A percentile compares a stretch with the other conserved stretches of the same genome.
These are phyloP conservation scores for Solenodon paradoxus DNA, from an alignment of 2,113 vertebrate genomes.

Conservation along the genomic window DNA sequence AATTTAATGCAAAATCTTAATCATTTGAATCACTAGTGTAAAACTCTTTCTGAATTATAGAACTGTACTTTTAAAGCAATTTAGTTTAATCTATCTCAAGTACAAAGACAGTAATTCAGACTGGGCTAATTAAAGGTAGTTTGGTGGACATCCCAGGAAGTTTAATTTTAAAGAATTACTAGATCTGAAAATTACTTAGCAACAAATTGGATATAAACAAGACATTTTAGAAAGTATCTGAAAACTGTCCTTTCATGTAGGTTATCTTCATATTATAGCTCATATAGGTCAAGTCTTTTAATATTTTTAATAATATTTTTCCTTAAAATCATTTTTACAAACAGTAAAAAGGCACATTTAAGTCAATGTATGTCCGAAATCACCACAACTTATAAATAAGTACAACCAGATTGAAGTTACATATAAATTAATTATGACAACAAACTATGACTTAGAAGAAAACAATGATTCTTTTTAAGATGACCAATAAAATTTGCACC, in stretches of 20 bases:
- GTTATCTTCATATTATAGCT: background rate
- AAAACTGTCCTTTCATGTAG: background rate
- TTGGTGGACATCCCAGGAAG: background rate
- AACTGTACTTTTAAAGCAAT: conserved; percentile 18
- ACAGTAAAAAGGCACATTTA: background rate
- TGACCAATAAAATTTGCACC: background rate
- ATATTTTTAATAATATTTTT: background rate
- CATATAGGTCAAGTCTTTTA: background rate
- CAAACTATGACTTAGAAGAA: background rate
- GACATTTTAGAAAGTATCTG: background rate
- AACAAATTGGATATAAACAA: background rate
- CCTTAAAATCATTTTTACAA: background rate
- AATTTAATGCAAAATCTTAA: background rate
- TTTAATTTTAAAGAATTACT: background rate
- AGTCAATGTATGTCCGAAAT: background rate
- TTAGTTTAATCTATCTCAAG: background rate
- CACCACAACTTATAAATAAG: background rate
- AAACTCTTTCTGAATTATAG: conserved; percentile 3
- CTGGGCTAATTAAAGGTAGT: background rate
- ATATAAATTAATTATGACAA: background rate
- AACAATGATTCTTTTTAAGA: background rate
- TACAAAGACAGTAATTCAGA: background rate
- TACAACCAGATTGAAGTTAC: background rate
- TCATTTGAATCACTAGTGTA: background rate
- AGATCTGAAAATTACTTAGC: background rate